Base-by-base conservation (phyloP, 2,797 vertebrate species). In the Rhynchotus rufescens region DNA sequence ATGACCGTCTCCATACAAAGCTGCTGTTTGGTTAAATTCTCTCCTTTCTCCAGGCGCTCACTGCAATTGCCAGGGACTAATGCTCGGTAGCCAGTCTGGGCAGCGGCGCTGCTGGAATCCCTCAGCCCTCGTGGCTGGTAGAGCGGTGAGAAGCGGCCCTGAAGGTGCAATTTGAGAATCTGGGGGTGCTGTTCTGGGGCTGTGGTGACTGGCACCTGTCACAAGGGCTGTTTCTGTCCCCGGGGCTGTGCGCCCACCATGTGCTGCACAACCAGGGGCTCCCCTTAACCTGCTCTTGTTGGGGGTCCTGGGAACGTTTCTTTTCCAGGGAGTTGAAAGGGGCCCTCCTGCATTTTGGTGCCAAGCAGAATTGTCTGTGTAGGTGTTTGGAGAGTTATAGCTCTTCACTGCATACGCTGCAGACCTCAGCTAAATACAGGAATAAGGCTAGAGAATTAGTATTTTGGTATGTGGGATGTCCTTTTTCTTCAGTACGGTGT, bases 221-320 rank as follows among this genome's bases (percentile, higher is more conserved):
- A 6, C 2, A 12, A 15, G 20, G 38, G 45, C 21, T 8, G 54
- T 4, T 42, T 5, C 4, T 4, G 44, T 32, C 36, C 60, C 8
- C 0, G 6, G 6, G 52, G 51, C 26, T 8, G 0, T 5, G 26
- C 3, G 9, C 15, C 30, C 15, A 6, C 52, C 51, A 16, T 15
- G 23, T 12, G 0, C 1, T 3, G 36, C 2, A 0, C 57, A n/a
- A 51, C 32, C 2, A 0, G 2, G 62, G 72, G 14, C 36, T 52
- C 2, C 6, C 14, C 47, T 49, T 65, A 59, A 4, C 32, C 34
- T 7, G 1, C 36, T 54, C 32, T 19, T 17, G 4, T 15, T 68
- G 8, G 1, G 5, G 12, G 64, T 52, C 1, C 65, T 13, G 16
- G 26, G 40, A 32, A 62, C 19, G 56, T 5, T 73, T 32, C 11